phyloP scores from a whole-genome alignment of 2,113 vertebrate genomes.

The Cebus imitator region DNA sequence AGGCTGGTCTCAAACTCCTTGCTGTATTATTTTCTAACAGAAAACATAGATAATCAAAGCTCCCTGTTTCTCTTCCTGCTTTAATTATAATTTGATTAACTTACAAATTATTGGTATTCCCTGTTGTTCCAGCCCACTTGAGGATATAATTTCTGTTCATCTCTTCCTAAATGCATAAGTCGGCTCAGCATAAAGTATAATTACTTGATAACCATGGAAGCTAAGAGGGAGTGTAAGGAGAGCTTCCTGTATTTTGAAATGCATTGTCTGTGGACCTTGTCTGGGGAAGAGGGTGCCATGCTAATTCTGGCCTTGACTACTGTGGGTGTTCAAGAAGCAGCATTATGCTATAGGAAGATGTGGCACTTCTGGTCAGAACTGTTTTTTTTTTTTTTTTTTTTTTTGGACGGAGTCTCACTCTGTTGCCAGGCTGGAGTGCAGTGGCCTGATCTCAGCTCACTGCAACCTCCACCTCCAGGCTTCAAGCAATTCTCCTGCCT shows the following conservation, averaged over 20 bases:
- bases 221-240: not conserved
- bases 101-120: not conserved
- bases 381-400: too few relatives aligned
- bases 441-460: too few relatives aligned
- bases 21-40: not conserved
- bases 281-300: too few relatives aligned
- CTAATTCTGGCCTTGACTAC: too few relatives aligned
- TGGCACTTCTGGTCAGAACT: not conserved
- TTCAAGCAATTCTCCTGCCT: too few relatives aligned
- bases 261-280: rapidly evolving
- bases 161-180: not conserved
- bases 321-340: not conserved
- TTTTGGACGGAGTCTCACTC: too few relatives aligned
- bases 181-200: not conserved
- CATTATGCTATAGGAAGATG: not conserved
- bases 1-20: too few relatives aligned
- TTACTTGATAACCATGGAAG: not conserved
- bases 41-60: not conserved
- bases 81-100: not conserved
- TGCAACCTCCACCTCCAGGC: too few relatives aligned
- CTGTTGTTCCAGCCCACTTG: not conserved
- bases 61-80: not conserved
- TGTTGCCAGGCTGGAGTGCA: too few relatives aligned
- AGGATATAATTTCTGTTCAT: not conserved
- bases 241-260: not conserved